phyloP scores from a whole-genome alignment of 2,888 invertebrate genomes.

The Eucera pruinosa region DNA sequence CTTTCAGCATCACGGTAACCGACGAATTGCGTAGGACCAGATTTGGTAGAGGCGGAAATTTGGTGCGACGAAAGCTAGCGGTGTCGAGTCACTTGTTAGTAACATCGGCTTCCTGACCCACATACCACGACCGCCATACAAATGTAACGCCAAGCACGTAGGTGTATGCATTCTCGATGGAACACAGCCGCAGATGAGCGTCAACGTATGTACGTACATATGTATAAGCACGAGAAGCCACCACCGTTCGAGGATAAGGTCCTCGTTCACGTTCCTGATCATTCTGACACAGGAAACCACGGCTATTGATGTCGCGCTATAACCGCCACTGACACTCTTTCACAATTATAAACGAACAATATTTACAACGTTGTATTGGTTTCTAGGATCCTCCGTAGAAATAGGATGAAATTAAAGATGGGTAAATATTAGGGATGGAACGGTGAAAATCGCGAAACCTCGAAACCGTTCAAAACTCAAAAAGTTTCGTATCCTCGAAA shows the following conservation, averaged over 20 bases:
- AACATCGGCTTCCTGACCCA: conserved; percentile 82
- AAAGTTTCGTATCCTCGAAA: no score
- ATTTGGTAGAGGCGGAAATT: conserved; percentile 71
- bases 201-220: no score
- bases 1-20: conserved; percentile 36
- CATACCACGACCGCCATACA: conserved; percentile 78
- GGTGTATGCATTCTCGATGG: conserved; percentile 31
- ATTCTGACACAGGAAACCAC: conserved; percentile 36
- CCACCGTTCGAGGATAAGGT: conserved; percentile 30
- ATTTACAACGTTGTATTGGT: not conserved
- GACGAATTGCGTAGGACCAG: conserved; percentile 44
- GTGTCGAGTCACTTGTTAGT: conserved; percentile 75
- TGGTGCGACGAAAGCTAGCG: conserved; percentile 70
- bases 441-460: no score
- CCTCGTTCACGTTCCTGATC: conserved; percentile 60
- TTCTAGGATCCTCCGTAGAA: no score
- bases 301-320: conserved; percentile 28
- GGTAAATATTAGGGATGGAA: no score
- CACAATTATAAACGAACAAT: conserved; percentile 19
- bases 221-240: conserved; percentile 13
- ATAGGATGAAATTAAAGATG: no score
- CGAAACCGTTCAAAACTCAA: no score
- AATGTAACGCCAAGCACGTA: conserved; percentile 52
- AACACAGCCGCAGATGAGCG: conserved; percentile 4
- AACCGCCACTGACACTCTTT: conserved; percentile 18